Evolutionary conservation across 1,140 invertebrate species (phyloP).

Genomic region (Ceratoteleas bidentatus): DNA sequence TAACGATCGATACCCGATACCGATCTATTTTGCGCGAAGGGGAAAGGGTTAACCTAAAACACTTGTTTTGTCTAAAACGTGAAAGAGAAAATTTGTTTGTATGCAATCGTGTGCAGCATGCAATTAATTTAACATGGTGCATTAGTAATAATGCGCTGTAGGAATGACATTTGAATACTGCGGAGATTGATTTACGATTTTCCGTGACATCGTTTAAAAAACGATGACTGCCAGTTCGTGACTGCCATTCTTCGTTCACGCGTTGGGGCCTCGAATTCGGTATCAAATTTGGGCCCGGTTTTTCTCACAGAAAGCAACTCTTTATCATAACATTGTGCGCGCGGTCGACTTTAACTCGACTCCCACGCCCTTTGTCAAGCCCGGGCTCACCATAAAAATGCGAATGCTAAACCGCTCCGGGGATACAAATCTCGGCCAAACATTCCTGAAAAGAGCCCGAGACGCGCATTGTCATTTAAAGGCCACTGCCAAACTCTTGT

Average conservation of each 20-base stretch:
- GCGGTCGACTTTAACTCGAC: constrained; percentile 73
- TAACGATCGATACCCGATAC: constrained; percentile 14
- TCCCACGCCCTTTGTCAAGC: constrained; percentile 79
- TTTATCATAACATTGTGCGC: constrained; percentile 71
- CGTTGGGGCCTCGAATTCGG: constrained; percentile 16
- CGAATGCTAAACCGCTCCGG: constrained; percentile 69
- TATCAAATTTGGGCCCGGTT: constrained; percentile 37
- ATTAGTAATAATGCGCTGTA: too few relatives aligned
- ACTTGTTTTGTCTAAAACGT: too few relatives aligned
- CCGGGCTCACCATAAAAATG: constrained; percentile 76
- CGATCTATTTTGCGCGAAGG: not conserved
- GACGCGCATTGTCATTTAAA: constrained; percentile 72
- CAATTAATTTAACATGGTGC: too few relatives aligned
- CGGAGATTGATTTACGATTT: too few relatives aligned
- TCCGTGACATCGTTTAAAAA: too few relatives aligned
- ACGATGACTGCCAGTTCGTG: too few relatives aligned
- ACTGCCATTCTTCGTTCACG: too few relatives aligned
- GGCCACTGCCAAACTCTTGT: constrained; percentile 69
- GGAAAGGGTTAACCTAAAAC: too few relatives aligned
- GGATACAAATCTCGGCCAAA: constrained; percentile 69
- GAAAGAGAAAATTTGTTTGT: too few relatives aligned
- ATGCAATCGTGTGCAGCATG: too few relatives aligned
- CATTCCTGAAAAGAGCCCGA: constrained; percentile 54
- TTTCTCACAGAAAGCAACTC: constrained; percentile 67
- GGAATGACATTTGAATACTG: too few relatives aligned